phyloP scores from a whole-genome alignment of 2,113 vertebrate species.

The Bubo blakistoni region DNA sequence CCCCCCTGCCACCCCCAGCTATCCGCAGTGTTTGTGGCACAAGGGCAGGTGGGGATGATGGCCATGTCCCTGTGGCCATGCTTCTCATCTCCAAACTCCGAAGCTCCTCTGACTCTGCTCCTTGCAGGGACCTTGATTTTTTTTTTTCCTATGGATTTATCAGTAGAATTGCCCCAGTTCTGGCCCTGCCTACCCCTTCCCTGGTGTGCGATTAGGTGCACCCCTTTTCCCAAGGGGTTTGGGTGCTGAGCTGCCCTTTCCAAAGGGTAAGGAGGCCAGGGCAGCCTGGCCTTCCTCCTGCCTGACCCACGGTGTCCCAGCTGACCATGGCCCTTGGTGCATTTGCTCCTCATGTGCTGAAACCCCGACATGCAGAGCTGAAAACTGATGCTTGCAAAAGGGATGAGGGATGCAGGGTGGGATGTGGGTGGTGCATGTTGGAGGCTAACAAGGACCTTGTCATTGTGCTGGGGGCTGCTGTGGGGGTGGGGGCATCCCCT shows the following conservation, averaged over 20 bases:
- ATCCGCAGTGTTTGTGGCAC: accelerated
- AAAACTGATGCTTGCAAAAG: background rate
- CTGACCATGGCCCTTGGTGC: background rate
- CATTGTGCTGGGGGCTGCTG: background rate
- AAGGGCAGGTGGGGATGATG: background rate
- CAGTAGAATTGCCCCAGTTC: background rate
- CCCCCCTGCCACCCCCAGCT: accelerated
- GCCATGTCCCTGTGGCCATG: accelerated
- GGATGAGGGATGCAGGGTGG: background rate
- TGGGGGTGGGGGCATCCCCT: background rate
- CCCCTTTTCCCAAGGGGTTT: background rate
- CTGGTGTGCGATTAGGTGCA: accelerated
- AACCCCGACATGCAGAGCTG: background rate
- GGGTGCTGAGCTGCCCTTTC: background rate
- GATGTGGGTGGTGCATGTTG: background rate
- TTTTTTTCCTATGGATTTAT: background rate
- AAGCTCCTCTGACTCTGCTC: background rate
- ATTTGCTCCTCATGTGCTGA: background rate
- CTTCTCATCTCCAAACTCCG: background rate
- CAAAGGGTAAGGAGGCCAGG: background rate
- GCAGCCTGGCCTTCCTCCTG: background rate
- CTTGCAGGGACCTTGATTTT: background rate
- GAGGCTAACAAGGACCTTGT: background rate
- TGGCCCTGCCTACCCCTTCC: background rate
- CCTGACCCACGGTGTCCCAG: background rate